phyloP scores from a whole-genome alignment of 2,113 vertebrate species.

The Coturnix japonica region DNA sequence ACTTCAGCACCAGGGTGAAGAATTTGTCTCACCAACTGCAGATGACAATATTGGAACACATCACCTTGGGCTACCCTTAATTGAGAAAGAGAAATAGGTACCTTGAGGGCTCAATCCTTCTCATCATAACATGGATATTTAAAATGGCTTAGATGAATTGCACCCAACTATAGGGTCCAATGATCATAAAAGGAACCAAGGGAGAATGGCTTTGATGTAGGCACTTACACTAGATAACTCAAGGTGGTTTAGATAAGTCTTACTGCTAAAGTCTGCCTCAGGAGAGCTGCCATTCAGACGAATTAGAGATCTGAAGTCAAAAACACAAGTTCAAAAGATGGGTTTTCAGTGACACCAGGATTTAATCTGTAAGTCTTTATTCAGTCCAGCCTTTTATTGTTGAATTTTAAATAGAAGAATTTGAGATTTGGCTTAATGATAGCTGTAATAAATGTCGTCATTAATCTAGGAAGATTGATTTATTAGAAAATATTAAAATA shows the following conservation, averaged over 20 bases:
- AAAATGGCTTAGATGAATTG: conserved; percentile 1
- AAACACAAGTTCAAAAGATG: conserved; percentile 15
- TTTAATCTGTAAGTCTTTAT: conserved; percentile 31
- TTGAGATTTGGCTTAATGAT: conserved; percentile 27
- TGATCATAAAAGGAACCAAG: conserved; percentile 17
- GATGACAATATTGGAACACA: neutral
- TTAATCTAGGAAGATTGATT: conserved; percentile 22
- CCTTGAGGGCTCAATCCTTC: neutral
- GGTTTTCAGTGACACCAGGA: conserved; percentile 22
- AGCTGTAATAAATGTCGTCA: conserved; percentile 18
- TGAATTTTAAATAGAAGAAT: conserved; percentile 51
- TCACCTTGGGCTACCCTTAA: neutral
- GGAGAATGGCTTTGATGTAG: conserved; percentile 20
- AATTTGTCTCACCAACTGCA: neutral
- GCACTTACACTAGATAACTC: neutral
- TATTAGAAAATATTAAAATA: conserved; percentile 58
- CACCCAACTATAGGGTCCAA: neutral
- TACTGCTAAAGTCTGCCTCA: conserved; percentile 2
- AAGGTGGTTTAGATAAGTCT: conserved; percentile 16
- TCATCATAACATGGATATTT: neutral
- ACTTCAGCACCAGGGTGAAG: neutral
- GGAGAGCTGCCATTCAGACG: conserved; percentile 16
- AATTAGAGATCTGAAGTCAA: neutral
- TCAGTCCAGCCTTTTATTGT: conserved; percentile 7
- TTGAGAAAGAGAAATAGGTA: neutral